phyloP scores from a whole-genome alignment of 92 coral and sea anemone genomes.

The Palythoa grandiflora region DNA sequence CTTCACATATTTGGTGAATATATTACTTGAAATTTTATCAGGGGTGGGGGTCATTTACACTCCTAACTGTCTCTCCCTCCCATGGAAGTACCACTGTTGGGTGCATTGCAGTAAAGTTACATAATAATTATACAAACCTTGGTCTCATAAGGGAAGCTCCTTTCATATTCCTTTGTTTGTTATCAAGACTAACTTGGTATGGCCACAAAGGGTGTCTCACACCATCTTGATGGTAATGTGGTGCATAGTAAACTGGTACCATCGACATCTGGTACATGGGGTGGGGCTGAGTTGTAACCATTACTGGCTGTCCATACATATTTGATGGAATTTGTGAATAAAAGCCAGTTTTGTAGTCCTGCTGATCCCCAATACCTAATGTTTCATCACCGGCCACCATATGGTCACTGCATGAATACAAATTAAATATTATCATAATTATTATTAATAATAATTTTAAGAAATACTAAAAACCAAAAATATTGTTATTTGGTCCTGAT shows the following conservation, averaged over 20 bases:
- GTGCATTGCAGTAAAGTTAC: not conserved
- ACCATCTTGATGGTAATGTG: not conserved
- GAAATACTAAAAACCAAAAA: not conserved
- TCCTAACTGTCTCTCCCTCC: too few relatives aligned
- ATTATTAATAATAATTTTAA: not conserved
- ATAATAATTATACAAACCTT: not conserved
- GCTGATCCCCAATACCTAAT: not conserved
- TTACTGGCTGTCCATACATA: not conserved
- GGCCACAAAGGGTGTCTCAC: not conserved
- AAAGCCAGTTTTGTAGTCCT: not conserved
- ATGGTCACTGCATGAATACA: not conserved
- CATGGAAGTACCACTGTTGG: too few relatives aligned
- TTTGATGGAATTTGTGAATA: not conserved
- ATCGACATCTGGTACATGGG: not conserved
- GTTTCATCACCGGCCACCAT: not conserved
- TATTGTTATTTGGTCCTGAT: not conserved
- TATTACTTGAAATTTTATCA: too few relatives aligned
- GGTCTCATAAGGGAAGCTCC: not conserved
- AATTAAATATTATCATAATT: too few relatives aligned
- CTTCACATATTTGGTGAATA: too few relatives aligned
- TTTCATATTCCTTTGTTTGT: not conserved
- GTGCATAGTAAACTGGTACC: constrained; percentile 16
- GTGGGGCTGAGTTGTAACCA: constrained; percentile 11
- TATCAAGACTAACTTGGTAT: not conserved
- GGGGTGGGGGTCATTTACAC: too few relatives aligned